A percentile compares a stretch with the other conserved stretches of the same genome.
phyloP scores from a whole-genome alignment of 1,140 invertebrate genomes.

The Cotesia vestalis region DNA sequence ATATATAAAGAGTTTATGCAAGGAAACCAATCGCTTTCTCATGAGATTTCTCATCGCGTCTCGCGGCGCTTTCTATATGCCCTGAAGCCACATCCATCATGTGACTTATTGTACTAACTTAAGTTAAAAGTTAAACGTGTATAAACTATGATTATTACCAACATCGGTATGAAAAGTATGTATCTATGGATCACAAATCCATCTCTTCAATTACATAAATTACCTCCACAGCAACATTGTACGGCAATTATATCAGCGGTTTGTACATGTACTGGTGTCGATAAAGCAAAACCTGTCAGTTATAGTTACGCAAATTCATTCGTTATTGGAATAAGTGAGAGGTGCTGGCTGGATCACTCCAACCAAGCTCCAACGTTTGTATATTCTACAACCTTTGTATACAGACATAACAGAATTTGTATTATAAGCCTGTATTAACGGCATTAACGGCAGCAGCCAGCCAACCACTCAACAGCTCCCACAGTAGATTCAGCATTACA shows the following conservation, averaged over 20 bases:
- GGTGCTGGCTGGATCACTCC: neutral
- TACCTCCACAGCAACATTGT: neutral
- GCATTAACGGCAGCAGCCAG: too few relatives aligned
- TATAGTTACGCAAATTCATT: slow-evolving; percentile 16
- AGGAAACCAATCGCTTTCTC: slow-evolving; percentile 49
- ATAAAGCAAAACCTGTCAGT: slow-evolving; percentile 14
- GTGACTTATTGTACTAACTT: neutral
- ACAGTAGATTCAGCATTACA: slow-evolving; percentile 19
- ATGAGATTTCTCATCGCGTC: slow-evolving; percentile 41
- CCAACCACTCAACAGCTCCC: neutral
- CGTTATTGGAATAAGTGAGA: slow-evolving; percentile 13
- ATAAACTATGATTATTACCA: too few relatives aligned
- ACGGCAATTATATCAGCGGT: slow-evolving; percentile 1
- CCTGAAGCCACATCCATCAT: neutral
- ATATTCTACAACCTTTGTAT: neutral
- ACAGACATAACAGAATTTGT: neutral
- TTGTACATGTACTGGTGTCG: neutral
- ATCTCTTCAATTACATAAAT: slow-evolving; percentile 11
- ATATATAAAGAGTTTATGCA: slow-evolving; percentile 27
- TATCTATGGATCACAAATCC: neutral
- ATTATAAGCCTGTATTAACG: too few relatives aligned
- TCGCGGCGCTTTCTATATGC: slow-evolving; percentile 37
- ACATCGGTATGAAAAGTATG: too few relatives aligned
- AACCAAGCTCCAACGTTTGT: neutral
- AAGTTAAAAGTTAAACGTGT: too few relatives aligned